A percentile compares a stretch with the other conserved stretches of the same genome.
These are phyloP conservation scores for Polydrusus cervinus DNA, from an alignment of 2,888 invertebrate genomes.

Conservation along the genomic window DNA sequence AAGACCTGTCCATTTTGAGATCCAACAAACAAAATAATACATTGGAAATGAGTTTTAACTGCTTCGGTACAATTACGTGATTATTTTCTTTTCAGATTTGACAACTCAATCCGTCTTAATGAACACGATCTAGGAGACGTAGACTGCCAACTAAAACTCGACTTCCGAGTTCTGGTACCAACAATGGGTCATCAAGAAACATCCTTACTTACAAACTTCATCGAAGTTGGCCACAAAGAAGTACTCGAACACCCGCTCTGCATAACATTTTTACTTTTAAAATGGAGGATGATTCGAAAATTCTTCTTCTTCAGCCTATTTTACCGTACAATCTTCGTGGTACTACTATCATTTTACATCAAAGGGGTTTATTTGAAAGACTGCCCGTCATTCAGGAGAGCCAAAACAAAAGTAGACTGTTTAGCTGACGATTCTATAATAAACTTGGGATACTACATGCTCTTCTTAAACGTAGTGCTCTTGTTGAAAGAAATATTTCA, in stretches of 20 bases:
- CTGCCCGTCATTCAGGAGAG: constrained; percentile 62
- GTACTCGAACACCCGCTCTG: constrained; percentile 88
- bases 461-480: constrained; percentile 78
- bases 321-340: constrained; percentile 85
- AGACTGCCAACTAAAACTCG: constrained; percentile 86
- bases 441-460: constrained; percentile 75
- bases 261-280: constrained; percentile 87
- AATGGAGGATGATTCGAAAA: constrained; percentile 88
- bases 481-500: constrained; percentile 86
- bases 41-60: no score
- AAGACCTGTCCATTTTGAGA: no score
- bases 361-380: constrained; percentile 77
- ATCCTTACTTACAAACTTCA: constrained; percentile 80
- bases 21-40: no score
- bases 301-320: constrained; percentile 86
- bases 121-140: constrained; percentile 91
- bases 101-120: constrained; percentile 71
- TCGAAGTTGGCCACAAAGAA: constrained; percentile 87
- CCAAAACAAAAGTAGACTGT: constrained; percentile 56
- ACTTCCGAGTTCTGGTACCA: constrained; percentile 78
- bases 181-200: constrained; percentile 81
- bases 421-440: constrained; percentile 60
- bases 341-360: constrained; percentile 83
- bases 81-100: constrained; percentile 47
- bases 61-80: no score